phyloP scores from a whole-genome alignment of 2,888 invertebrate genomes.

The Celastrina argiolus region DNA sequence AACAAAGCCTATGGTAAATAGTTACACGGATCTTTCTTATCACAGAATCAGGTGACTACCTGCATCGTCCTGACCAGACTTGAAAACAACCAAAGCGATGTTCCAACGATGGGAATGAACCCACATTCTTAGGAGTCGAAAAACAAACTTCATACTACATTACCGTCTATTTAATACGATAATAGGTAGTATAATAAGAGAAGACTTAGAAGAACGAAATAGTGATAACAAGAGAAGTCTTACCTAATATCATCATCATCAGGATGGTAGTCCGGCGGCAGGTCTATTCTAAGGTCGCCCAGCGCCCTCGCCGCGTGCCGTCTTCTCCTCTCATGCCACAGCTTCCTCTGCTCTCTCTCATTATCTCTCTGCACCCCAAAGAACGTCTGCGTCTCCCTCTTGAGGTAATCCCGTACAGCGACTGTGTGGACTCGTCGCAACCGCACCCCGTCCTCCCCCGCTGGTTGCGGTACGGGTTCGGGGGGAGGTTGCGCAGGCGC shows the following conservation, averaged over 20 bases:
- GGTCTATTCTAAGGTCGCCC: constrained; percentile 78
- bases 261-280: constrained; percentile 78
- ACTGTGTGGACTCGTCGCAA: constrained; percentile 64
- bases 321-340: constrained; percentile 89
- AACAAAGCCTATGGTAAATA: too few species aligned
- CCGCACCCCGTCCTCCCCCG: constrained; percentile 67
- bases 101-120: too few species aligned
- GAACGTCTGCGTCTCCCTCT: constrained; percentile 88
- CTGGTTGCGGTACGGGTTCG: constrained; percentile 55
- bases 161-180: too few species aligned
- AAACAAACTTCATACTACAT: too few species aligned
- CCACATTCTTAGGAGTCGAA: too few species aligned
- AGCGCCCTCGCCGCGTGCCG: constrained; percentile 86
- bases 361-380: constrained; percentile 90
- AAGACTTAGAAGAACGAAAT: too few species aligned
- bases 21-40: too few species aligned
- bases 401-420: constrained; percentile 81
- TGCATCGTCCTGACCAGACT: too few species aligned
- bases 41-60: too few species aligned
- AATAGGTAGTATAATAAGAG: too few species aligned
- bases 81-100: too few species aligned
- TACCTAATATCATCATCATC: constrained; percentile 78
- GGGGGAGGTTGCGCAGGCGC: constrained; percentile 49
- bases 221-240: constrained; percentile 34
- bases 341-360: constrained; percentile 83